Conservation (phyloP, 1,140 invertebrate species). For the Melanaphis sacchari region DNA sequence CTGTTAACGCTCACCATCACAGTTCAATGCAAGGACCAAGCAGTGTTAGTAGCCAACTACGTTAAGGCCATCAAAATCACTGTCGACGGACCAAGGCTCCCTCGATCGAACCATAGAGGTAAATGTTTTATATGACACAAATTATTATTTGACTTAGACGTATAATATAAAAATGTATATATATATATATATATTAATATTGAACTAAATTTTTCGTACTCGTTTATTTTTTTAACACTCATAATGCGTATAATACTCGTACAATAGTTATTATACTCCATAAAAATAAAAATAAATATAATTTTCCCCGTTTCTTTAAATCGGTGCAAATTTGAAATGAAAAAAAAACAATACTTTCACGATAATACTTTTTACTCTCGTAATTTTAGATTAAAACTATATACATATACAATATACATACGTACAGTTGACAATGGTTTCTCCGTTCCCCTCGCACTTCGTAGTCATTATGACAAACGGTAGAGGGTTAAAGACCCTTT, state of each 20-base stretch:
- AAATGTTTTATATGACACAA: neutral
- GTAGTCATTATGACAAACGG: slow-evolving; percentile 38
- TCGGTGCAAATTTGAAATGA: neutral
- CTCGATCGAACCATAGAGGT: slow-evolving; percentile 84
- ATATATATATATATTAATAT: too few relatives aligned
- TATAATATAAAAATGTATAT: too few relatives aligned
- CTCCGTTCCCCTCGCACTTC: slow-evolving; percentile 31
- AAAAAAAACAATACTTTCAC: neutral
- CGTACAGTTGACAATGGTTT: slow-evolving; percentile 46
- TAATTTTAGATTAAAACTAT: slow-evolving; percentile 56
- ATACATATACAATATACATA: neutral
- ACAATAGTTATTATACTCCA: neutral
- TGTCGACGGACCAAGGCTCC: slow-evolving; percentile 96
- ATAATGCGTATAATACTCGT: neutral
- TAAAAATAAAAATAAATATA: neutral
- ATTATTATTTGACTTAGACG: neutral
- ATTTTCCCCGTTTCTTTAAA: neutral
- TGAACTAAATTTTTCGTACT: neutral
- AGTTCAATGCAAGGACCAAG: slow-evolving; percentile 52
- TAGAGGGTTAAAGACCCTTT: slow-evolving; percentile 50
- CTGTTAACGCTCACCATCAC: slow-evolving; percentile 49
- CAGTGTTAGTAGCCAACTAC: slow-evolving; percentile 79
- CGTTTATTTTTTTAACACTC: neutral
- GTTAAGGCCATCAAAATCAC: slow-evolving; percentile 98
- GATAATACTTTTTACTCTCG: neutral